Base-by-base conservation (phyloP, 1,140 invertebrate genomes). In the Rhagoletis pomonella region DNA sequence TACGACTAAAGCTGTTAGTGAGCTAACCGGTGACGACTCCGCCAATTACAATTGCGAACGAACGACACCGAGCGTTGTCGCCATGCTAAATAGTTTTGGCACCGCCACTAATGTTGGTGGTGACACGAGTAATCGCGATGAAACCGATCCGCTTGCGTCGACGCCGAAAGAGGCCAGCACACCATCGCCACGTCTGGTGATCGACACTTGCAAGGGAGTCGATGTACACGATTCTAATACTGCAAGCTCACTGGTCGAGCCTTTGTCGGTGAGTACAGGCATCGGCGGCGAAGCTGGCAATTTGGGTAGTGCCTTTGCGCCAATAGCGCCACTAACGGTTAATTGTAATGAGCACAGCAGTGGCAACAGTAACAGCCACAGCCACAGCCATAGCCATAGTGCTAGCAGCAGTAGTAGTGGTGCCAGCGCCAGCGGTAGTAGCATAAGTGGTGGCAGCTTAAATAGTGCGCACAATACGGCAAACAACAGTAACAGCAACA, bases 151-250 rank as follows among this genome's bases (percentile, higher is more conserved):
- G 73, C 73, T 81, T 55, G 47, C 73, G 14, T 81, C 73, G 1
- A 81, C 73, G 73, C 73, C 73, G 58, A 92, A 92, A 89, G 91
- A 92, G 64, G 87, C 90, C 85, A 89, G 91, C 60, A 91, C 91
- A 12, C 92, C 91, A 59, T 91, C 91, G 12, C 91, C 91, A 10
- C 91, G 91, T 77, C 44, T 92, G 39, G 90, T 92, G 10, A 92
- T 92, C 4, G 91, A 92, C 86, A 90, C 91, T 7, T 91, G 91
- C 64, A 92, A 92, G 67, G 90, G 90, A 87, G 91, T 90, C 59
- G 91, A 92, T 87, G 90, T 92, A 10, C 91, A 92, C 47, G 91
- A 92, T 73, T 92, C 77, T 5, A 88, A 88, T 84, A 88, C 88
- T 19, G 88, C 88, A 6, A 92, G 91, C 4, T 92, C 91, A 5